Evolutionary conservation across 2,797 vertebrate species (phyloP), one percentile per base, ranked within the genome.

Genomic region (Pangasius larnaudii): DNA sequence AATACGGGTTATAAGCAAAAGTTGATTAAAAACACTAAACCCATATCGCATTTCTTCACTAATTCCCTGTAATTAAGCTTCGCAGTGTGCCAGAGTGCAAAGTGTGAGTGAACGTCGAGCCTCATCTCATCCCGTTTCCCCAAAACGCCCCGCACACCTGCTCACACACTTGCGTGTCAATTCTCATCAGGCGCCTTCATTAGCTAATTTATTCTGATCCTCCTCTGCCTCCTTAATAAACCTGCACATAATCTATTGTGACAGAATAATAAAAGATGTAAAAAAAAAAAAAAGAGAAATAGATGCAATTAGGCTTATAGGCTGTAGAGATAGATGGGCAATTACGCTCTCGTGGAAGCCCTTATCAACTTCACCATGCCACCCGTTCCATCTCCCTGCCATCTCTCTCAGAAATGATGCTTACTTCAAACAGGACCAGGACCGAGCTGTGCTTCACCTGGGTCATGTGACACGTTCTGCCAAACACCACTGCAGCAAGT

Each of bases 201-300:
- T 90, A 90, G 90, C 74, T 93, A 93, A 95, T 93, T 89, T 71
- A 89, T 94, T 88, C 85, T 86, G 93, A 95, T 89, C 87, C 91
- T 91, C 88, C 77, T 49, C 90, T 91, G 91, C 86, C 91, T 94
- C 91, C 85, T 85, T 94, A 93, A 95, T 88, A 93, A 94, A 94
- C 91, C 91, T 86, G 88, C 90, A 87, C 86, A 87, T 93, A 94
- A 95, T 95, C 90, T 90, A 93, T 93, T 94, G 92, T 95, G 94
- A 95, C 95, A 94, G 92, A 92, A 94, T 95, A 94, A 96, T 95
- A 94, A 94, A 95, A 94, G 91, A 92, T 36, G 88, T 78, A 77
- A 63, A 87, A 89, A 87, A 89, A 81, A 87, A 89, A 53, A 51
- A 51, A n/a, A n/a, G n/a, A 3, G 36, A 39, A 39, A 53, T 13